A percentile compares a stretch with the other conserved stretches of the same genome.
phyloP scores from a whole-genome alignment of 2,113 vertebrate genomes.

The Neolamprologus devosi region DNA sequence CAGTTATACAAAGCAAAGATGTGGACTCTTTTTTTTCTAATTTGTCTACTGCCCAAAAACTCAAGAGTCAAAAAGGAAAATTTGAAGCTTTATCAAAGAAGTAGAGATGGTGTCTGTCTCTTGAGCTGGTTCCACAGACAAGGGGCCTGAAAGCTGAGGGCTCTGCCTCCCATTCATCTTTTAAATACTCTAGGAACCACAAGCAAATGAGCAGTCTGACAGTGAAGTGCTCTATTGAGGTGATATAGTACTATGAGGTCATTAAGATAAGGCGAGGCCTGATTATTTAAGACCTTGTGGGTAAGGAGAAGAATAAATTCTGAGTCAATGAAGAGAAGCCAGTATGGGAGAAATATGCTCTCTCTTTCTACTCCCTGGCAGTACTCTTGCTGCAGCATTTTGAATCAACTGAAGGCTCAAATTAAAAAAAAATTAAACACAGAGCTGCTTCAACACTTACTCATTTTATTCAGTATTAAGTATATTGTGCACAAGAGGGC shows the following conservation, averaged over 20 bases:
- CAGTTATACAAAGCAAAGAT: too few species aligned
- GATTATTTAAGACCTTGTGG: not conserved
- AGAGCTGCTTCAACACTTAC: not conserved
- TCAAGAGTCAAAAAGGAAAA: too few species aligned
- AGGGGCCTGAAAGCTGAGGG: not conserved
- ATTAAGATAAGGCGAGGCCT: not conserved
- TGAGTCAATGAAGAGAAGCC: not conserved
- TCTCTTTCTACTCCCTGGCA: not conserved
- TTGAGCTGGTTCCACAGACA: not conserved
- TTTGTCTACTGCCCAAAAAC: too few species aligned
- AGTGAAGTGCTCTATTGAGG: not conserved
- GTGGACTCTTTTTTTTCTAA: too few species aligned
- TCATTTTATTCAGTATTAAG: not conserved
- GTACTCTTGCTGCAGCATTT: not conserved
- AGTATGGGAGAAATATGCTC: not conserved
- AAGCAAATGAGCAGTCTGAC: not conserved
- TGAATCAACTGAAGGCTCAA: not conserved
- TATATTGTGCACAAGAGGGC: slow-evolving; percentile 27
- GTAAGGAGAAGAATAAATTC: not conserved
- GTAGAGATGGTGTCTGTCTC: not conserved
- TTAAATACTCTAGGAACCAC: not conserved
- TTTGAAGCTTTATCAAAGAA: not conserved
- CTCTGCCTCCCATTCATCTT: not conserved
- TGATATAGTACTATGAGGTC: not conserved
- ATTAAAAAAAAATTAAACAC: not conserved